phyloP scores from a whole-genome alignment of 2,888 invertebrate species.

The Chrysolina haemoptera region DNA sequence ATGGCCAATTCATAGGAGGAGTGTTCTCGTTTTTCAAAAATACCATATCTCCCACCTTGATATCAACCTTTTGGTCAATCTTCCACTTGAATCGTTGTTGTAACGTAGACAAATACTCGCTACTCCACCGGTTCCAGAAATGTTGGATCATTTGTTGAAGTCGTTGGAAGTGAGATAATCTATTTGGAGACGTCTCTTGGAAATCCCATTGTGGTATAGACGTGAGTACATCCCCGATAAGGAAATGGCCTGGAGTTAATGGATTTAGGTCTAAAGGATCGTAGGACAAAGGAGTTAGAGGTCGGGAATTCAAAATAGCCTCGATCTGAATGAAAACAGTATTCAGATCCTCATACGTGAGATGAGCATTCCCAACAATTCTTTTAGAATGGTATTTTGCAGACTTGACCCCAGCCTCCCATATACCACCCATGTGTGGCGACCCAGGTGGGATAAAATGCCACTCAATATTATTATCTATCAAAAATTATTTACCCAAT shows the following conservation, averaged over 20 bases:
- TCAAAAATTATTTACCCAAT: not conserved
- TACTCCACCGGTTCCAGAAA: slow-evolving; percentile 17
- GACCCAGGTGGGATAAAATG: not conserved
- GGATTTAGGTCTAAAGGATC: slow-evolving; percentile 23
- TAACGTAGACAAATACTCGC: not conserved
- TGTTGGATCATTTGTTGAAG: slow-evolving; percentile 18
- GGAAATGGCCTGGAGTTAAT: slow-evolving; percentile 30
- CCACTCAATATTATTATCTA: not conserved
- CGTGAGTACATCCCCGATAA: slow-evolving; percentile 29
- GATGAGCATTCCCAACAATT: slow-evolving; percentile 22
- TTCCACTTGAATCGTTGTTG: not conserved
- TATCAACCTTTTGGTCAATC: not conserved
- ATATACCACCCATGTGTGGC: slow-evolving; percentile 31
- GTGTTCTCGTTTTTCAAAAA: not conserved
- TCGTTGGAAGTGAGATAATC: slow-evolving; percentile 32
- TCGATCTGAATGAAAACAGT: slow-evolving; percentile 15
- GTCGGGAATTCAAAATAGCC: slow-evolving; percentile 29
- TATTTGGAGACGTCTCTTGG: not conserved
- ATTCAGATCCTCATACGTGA: slow-evolving; percentile 24
- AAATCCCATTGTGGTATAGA: slow-evolving; percentile 13
- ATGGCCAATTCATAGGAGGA: slow-evolving; percentile 3
- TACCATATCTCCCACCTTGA: not conserved
- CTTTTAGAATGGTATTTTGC: slow-evolving; percentile 25
- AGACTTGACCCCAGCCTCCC: slow-evolving; percentile 33
- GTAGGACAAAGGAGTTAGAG: not conserved